Conservation (phyloP, 2,797 vertebrate species). For the Muscicapa comitata region DNA sequence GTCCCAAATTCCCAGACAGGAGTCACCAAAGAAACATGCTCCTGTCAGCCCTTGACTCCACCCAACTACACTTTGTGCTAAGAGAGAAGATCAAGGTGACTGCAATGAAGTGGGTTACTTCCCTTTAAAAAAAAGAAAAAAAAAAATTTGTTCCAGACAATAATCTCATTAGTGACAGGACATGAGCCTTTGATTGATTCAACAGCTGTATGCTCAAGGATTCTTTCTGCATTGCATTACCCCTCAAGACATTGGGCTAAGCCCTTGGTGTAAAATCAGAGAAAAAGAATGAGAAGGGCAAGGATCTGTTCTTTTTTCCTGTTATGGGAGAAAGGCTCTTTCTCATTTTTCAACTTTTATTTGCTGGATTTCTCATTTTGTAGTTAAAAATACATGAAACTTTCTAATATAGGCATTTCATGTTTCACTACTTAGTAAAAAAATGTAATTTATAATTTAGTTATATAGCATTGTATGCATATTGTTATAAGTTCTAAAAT, state of each 20-base stretch:
- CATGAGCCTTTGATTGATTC: not conserved
- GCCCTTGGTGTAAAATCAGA: not conserved
- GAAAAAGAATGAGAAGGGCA: not conserved
- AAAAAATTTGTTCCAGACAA: not conserved
- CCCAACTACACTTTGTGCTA: rapidly evolving
- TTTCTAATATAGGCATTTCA: not conserved
- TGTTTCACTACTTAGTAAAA: not conserved
- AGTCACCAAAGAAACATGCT: not conserved
- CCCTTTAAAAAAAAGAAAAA: not conserved
- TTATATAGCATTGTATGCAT: not conserved
- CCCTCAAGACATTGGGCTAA: not conserved
- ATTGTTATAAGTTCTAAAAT: not conserved
- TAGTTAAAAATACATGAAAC: not conserved
- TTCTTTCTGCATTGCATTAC: not conserved
- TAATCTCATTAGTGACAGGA: not conserved
- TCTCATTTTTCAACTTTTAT: not conserved
- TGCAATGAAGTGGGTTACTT: not conserved
- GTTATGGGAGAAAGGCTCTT: not conserved
- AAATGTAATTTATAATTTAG: not conserved
- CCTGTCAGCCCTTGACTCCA: not conserved
- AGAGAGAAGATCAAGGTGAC: not conserved
- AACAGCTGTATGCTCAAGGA: not conserved
- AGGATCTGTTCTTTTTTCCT: not conserved
- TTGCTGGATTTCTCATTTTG: not conserved
- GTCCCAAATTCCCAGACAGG: not conserved